A percentile compares a stretch with the other conserved stretches of the same genome.
Evolutionary conservation across 2,113 vertebrate species (phyloP).

Genomic region (Suncus etruscus): DNA sequence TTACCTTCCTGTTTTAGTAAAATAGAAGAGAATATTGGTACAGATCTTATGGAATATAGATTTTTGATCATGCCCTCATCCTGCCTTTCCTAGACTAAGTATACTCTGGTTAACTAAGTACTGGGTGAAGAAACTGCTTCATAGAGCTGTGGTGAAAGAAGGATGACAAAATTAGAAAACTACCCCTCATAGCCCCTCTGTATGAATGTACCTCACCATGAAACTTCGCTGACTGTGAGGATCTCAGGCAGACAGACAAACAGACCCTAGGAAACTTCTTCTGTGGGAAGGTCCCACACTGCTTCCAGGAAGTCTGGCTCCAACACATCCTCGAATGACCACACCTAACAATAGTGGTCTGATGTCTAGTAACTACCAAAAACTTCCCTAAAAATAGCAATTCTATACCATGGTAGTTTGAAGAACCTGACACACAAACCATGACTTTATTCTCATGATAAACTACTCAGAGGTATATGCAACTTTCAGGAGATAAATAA

Average conservation of each 20-base stretch:
- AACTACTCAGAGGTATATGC: not conserved
- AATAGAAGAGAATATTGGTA: not conserved
- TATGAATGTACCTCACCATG: not conserved
- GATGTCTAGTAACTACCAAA: not conserved
- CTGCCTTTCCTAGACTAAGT: not conserved
- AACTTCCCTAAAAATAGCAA: not conserved
- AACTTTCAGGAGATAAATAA: slow-evolving; percentile 1
- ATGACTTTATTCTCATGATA: not conserved
- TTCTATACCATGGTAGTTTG: not conserved
- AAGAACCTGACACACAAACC: not conserved
- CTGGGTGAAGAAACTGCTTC: not conserved
- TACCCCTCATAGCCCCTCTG: not conserved
- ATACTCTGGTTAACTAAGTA: not conserved
- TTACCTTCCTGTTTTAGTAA: slow-evolving; percentile 33
- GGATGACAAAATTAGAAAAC: not conserved
- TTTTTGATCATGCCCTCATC: not conserved
- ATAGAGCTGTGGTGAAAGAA: not conserved
- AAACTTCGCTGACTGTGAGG: not conserved
- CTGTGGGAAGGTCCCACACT: not conserved
- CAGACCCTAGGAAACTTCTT: not conserved
- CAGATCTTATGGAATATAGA: not conserved
- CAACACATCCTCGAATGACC: not conserved
- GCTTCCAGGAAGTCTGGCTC: not conserved
- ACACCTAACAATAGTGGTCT: not conserved
- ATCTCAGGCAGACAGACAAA: not conserved